Evolutionary conservation across 1,140 invertebrate species (phyloP), one percentile per base, ranked within the genome.

Genomic region (Maconellicoccus hirsutus): DNA sequence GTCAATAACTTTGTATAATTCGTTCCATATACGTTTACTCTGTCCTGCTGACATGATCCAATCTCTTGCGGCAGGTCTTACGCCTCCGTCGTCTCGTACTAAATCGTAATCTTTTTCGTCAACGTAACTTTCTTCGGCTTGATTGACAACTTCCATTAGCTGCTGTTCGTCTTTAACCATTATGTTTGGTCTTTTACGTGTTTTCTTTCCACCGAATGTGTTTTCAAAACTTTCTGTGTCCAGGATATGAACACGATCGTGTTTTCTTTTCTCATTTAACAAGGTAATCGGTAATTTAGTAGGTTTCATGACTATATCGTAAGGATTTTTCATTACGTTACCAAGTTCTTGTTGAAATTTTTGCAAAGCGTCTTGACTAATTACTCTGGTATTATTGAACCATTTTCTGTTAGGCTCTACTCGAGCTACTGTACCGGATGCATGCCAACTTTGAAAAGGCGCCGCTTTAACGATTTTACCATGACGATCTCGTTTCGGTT

Each of bases 1-100:
- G 81, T 99, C 98, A 66, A 99, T 90, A 10, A 98, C 96, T 86
- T 99, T 99, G 78, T 99, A 98, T 7, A 99, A 80, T 80, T 99
- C 98, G 83, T 96, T 97, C 97, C 98, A 99, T 77, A 99, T 97
- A 75, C 98, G 84, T 82, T 87, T 96, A 76, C 95, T 98, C 78
- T 96, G 93, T 2, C 97, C 98, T 29, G 93, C 93, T 69, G 83
- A 86, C 86, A 95, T 94, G 2, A 95, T 86, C 89, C 91, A 92
- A 76, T 92, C 89, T 72, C 91, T 84, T 52, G 85, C 85, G 0
- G 85, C 82, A 75, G 89, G 86, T 76, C 83, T 86, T 0, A 91
- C 84, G 7, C 95, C 72, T 69, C 69, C 82, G 79, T 98, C 92
- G 77, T 96, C 87, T 70, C 85, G 83, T 0, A 93, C 82, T 69